Base-by-base conservation (phyloP, 2,888 invertebrate species). In the Tyria jacobaeae region DNA sequence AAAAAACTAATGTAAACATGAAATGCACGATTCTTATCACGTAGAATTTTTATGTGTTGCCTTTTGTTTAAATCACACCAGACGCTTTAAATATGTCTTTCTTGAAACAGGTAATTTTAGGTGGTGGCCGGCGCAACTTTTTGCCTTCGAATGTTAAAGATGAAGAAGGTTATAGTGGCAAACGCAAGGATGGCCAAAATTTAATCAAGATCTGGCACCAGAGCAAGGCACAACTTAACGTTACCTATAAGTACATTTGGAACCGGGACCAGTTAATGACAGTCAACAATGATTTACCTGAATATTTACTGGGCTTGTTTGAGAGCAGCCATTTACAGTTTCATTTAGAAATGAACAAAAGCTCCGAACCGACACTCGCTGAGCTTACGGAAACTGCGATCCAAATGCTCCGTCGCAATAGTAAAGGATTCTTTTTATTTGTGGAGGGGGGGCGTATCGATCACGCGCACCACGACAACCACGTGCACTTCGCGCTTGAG, bases 361-460 rank as follows among this genome's bases (percentile, higher is more conserved):
- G 17, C 1, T 75, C 73, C 14, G 94, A 95, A 64, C 97, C 97
- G 0, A 95, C 96, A 0, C 85, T 97, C 44, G 72, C 83, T 3
- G 87, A 88, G 60, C 71, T 88, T 12, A 88, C 88, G 0, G 86
- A 85, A 88, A 94, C 94, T 15, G 97, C 97, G 0, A 96, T 98
- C 53, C 92, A 95, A 62, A 90, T 96, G 9, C 89, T 98, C 55
- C 89, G 93, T 31, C 95, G 95, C 71, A 94, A 95, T 75, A 87
- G 89, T 34, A 93, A 96, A 1, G 97, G 97, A 0, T 97, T 94
- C 84, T 96, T 97, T 78, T 87, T 97, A 14, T 96, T 97, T 79
- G 96, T 97, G 31, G 96, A 96, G 84, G 96, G 85, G 66, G 96
- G 95, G 0, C 90, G 94, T 77, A 96, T 96, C 60, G 96, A 96